Conservation (phyloP, 1,140 invertebrate species). For the Globodera ellingtonae region DNA sequence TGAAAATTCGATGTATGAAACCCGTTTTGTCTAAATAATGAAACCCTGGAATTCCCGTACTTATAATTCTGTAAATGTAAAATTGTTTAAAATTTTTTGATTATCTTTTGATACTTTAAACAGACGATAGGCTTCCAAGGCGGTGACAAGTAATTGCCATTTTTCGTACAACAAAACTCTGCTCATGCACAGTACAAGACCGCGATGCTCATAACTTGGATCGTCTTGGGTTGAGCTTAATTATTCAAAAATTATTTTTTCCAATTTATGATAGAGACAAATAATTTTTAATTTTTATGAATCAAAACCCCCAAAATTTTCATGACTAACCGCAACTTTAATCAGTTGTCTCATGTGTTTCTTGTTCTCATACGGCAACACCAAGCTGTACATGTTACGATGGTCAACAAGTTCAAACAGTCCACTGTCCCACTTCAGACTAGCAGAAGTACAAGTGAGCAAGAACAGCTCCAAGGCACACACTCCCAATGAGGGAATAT, state of each 20-base stretch:
- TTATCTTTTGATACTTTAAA: conserved; percentile 24
- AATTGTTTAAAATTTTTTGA: neutral
- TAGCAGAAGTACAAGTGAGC: neutral
- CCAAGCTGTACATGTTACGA: neutral
- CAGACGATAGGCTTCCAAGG: conserved; percentile 30
- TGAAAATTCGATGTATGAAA: neutral
- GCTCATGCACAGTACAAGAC: conserved; percentile 38
- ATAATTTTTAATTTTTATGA: neutral
- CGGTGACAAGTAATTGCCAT: conserved; percentile 37
- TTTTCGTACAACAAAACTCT: conserved; percentile 35
- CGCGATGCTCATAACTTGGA: conserved; percentile 11
- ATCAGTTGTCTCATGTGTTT: neutral
- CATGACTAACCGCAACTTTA: neutral
- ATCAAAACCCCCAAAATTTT: neutral
- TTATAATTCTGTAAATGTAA: neutral
- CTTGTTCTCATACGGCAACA: neutral
- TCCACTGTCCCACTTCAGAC: neutral
- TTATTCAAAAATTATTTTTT: neutral
- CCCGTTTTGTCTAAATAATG: neutral
- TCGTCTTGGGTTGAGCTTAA: conserved; percentile 21
- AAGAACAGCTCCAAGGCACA: conserved; percentile 21
- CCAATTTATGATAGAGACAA: neutral
- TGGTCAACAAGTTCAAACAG: neutral
- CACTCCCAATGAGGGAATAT: conserved; percentile 14
- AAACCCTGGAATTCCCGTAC: neutral